Conservation (phyloP, 2,888 invertebrate genomes). For the Pelosia muscerda region DNA sequence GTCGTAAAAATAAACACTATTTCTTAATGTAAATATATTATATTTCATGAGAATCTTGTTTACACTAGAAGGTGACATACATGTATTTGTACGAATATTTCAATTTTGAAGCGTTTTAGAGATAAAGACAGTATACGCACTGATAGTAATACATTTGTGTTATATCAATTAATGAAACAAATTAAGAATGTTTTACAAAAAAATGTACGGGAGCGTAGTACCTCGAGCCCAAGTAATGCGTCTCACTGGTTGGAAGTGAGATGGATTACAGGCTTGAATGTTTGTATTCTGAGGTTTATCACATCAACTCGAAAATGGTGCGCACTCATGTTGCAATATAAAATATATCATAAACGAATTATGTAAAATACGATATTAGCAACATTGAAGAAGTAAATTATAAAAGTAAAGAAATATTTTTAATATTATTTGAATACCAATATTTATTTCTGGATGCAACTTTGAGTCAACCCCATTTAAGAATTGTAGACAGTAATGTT, state of each 20-base stretch:
- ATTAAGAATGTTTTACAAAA: constrained; percentile 5
- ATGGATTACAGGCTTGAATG: constrained; percentile 49
- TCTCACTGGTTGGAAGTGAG: constrained; percentile 68
- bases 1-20: constrained; percentile 67
- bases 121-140: constrained; percentile 3
- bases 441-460: constrained; percentile 12
- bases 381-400: constrained; percentile 20
- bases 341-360: not conserved
- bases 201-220: constrained; percentile 54
- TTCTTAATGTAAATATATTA: constrained; percentile 53
- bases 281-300: constrained; percentile 27
- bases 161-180: not conserved
- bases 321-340: constrained; percentile 15
- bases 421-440: constrained; percentile 10
- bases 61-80: constrained; percentile 79
- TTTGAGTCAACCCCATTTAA: constrained; percentile 21
- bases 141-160: not conserved
- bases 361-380: constrained; percentile 15
- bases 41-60: constrained; percentile 52
- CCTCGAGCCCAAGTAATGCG: constrained; percentile 63
- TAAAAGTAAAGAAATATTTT: not conserved
- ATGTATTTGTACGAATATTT: constrained; percentile 72
- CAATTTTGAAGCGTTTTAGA: constrained; percentile 31
- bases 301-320: constrained; percentile 29
- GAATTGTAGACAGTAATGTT: constrained; percentile 2